Conservation (phyloP, 1,140 invertebrate genomes). For the Cyclargus thomasi region DNA sequence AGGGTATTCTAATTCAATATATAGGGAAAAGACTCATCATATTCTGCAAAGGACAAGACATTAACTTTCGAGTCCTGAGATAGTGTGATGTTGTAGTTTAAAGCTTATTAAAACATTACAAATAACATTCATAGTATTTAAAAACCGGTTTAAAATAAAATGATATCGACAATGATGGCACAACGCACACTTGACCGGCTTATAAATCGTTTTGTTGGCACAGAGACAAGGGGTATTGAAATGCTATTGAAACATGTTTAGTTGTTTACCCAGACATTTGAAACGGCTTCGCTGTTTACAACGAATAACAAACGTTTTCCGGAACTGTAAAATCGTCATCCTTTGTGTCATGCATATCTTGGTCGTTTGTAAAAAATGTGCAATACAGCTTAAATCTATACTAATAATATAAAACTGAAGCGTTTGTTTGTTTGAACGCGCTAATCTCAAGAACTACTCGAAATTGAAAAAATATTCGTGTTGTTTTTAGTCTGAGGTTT, state of each 20-base stretch:
- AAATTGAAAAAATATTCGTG: too few relatives aligned
- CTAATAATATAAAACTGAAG: too few relatives aligned
- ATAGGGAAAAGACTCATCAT: too few relatives aligned
- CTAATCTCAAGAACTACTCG: too few relatives aligned
- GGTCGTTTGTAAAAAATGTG: too few relatives aligned
- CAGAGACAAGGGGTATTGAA: constrained; percentile 51
- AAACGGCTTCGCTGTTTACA: not conserved
- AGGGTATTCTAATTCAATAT: too few relatives aligned
- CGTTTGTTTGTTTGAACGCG: too few relatives aligned
- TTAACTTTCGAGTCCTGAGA: too few relatives aligned
- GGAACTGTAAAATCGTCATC: constrained; percentile 18
- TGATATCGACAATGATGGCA: not conserved
- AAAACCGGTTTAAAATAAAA: constrained; percentile 45
- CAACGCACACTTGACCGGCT: not conserved
- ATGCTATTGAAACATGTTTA: not conserved
- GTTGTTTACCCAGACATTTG: not conserved
- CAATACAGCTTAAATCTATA: too few relatives aligned
- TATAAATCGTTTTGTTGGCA: constrained; percentile 52
- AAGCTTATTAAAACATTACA: not conserved
- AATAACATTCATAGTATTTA: not conserved
- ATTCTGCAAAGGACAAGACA: too few relatives aligned
- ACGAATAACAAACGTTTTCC: not conserved
- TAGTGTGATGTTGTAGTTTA: not conserved
- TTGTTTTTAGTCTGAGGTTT: too few relatives aligned
- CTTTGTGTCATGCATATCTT: constrained; percentile 3